Base-by-base conservation (phyloP, 1,140 invertebrate species). In the Oppia nitens region DNA sequence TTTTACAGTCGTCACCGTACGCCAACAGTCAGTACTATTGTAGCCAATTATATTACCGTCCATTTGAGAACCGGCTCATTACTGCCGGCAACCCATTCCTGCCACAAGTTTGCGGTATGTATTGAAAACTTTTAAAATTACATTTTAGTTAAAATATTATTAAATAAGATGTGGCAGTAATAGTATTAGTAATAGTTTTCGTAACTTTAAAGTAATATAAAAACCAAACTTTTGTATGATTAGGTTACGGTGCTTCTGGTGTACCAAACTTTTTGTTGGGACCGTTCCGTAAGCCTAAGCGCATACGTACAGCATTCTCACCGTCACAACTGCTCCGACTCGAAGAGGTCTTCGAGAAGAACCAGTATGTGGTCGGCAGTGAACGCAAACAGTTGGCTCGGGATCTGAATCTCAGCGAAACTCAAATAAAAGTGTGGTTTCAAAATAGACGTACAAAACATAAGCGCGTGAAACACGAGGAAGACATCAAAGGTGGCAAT, bases 391-490 rank as follows among this genome's bases (percentile, higher is more conserved):
- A 92, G 66, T 74, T 96, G 47, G 90, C 91, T 0, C 83, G 87
- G 65, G 82, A 84, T 0, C 75, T 96, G 1, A 81, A 87, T 60
- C 74, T 97, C 1, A 90, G 88, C 0, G 91, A 96, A 72, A 88
- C 89, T 3, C 87, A 91, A 77, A 88, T 95, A 0, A 96, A 96
- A 72, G 91, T 96, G 0, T 95, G 92, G 91, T 96, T 95, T 69
- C 92, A 67, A 47, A 96, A 96, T 71, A 76, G 92, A 24, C 77
- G 92, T 25, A 96, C 95, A 61, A 95, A 95, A 76, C 56, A 57
- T 27, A 57, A 57, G 28, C 56, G 56, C 14, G 56, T 48, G 24
- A 57, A 57, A 40, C 56, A 57, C 32, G 32, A 40, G 17, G 32
- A 40, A 40, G 32, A 17, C 32, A 40, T 40, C 32, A 40, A 40